Evolutionary conservation across 2,888 invertebrate species (phyloP).

Genomic region (Drosophila koepferae): DNA sequence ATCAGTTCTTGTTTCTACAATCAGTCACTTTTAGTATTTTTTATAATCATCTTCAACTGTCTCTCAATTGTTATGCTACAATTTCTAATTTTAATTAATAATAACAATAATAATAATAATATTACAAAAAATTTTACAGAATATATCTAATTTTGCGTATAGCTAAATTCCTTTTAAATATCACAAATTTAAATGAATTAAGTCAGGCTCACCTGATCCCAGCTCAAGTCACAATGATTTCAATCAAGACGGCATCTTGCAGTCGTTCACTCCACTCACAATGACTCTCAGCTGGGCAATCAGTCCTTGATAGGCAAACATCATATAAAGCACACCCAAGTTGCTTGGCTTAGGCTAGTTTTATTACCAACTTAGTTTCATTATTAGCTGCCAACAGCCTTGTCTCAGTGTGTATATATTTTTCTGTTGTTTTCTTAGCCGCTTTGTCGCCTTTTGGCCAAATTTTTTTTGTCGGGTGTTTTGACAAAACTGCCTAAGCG

Average conservation of each 20-base stretch:
- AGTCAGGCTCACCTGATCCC: background rate
- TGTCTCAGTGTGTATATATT: slow-evolving; percentile 3
- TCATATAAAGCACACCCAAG: slow-evolving; percentile 14
- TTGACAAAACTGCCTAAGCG: slow-evolving; percentile 67
- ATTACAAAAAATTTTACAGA: no score
- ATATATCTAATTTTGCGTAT: no score
- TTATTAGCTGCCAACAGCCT: slow-evolving; percentile 36
- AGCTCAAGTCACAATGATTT: rapidly evolving
- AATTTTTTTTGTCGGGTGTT: no score
- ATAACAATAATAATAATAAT: no score
- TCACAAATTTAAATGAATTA: background rate
- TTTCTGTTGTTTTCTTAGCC: slow-evolving; percentile 32
- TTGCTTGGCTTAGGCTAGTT: slow-evolving; percentile 15
- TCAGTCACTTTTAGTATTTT: no score
- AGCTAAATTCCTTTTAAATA: background rate
- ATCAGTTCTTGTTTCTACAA: no score
- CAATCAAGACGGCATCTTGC: background rate
- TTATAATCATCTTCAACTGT: no score
- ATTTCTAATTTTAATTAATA: no score
- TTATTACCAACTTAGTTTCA: slow-evolving; percentile 34
- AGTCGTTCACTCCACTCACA: background rate
- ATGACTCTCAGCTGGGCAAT: background rate
- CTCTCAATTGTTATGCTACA: no score
- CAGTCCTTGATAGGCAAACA: slow-evolving; percentile 29
- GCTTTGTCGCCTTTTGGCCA: slow-evolving; percentile 55